These are phyloP conservation scores for Callyntrura guangdongensis DNA, from an alignment of 2,888 invertebrate genomes.

Conservation along the genomic window DNA sequence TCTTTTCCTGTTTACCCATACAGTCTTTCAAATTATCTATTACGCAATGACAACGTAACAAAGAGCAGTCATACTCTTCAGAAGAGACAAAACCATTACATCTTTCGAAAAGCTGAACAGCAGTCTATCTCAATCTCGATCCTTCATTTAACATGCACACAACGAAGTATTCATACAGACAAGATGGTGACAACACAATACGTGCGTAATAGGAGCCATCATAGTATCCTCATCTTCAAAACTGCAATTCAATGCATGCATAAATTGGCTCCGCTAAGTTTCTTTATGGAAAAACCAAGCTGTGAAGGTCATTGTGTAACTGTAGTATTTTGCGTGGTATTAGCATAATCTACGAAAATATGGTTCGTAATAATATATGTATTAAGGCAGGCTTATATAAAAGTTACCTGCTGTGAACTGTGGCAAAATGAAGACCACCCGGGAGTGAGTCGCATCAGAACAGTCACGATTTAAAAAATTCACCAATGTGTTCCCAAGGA, in stretches of 20 bases:
- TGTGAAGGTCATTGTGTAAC: constrained; percentile 28
- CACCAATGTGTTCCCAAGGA: background rate
- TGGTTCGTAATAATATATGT: background rate
- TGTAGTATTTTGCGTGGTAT: background rate
- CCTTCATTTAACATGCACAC: no score
- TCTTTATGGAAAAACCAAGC: no score
- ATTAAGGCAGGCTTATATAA: no score
- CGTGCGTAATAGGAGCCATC: background rate
- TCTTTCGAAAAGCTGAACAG: background rate
- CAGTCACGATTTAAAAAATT: background rate
- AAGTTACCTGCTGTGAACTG: no score
- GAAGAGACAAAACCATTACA: background rate
- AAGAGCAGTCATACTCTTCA: background rate
- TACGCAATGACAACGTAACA: constrained; percentile 2
- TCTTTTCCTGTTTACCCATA: constrained; percentile 47
- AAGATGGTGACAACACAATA: constrained; percentile 41
- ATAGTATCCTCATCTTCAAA: background rate
- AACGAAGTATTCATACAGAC: constrained; percentile 3
- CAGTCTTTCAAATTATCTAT: constrained; percentile 2
- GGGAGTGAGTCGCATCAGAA: no score
- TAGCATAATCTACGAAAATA: background rate
- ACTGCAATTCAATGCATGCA: background rate
- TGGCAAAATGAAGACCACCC: no score
- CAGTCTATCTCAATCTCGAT: background rate
- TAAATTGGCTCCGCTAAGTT: no score